Conservation (phyloP, 2,797 vertebrate species). For the Anabas testudineus region DNA sequence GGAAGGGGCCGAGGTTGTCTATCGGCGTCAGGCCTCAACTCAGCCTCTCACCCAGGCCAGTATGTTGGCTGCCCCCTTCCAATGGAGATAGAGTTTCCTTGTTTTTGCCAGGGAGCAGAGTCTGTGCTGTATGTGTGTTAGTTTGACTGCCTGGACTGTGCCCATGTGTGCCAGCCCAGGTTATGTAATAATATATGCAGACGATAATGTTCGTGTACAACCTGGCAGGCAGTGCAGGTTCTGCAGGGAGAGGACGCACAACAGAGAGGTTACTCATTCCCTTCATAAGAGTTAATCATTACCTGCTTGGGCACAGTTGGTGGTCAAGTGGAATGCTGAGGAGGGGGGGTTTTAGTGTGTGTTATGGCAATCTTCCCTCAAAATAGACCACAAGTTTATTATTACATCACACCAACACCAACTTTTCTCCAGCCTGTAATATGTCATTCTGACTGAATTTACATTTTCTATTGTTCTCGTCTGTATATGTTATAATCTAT, state of each 20-base stretch:
- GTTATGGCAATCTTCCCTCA: slow-evolving; percentile 29
- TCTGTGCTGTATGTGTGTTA: slow-evolving; percentile 45
- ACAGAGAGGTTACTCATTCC: slow-evolving; percentile 49
- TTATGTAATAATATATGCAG: slow-evolving; percentile 61
- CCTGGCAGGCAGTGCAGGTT: slow-evolving; percentile 30
- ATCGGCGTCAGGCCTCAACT: slow-evolving; percentile 59
- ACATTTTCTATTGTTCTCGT: slow-evolving; percentile 9
- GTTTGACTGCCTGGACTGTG: slow-evolving; percentile 30
- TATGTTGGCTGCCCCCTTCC: slow-evolving; percentile 66
- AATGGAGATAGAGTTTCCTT: slow-evolving; percentile 71
- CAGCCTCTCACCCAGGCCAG: slow-evolving; percentile 49
- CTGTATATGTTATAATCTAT: slow-evolving; percentile 26
- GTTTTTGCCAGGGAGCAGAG: slow-evolving; percentile 53
- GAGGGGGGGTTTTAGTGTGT: slow-evolving; percentile 32
- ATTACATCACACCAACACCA: slow-evolving; percentile 19
- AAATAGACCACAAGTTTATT: slow-evolving; percentile 31
- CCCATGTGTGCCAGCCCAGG: slow-evolving; percentile 30
- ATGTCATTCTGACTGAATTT: slow-evolving; percentile 12
- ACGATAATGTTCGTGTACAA: slow-evolving; percentile 35
- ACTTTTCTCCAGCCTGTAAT: background rate
- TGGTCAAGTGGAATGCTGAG: slow-evolving; percentile 54
- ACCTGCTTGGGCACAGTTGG: slow-evolving; percentile 36
- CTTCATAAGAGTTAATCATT: slow-evolving; percentile 73
- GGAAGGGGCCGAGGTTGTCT: slow-evolving; percentile 30
- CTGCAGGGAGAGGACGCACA: slow-evolving; percentile 22